A percentile compares a stretch with the other conserved stretches of the same genome.
Evolutionary conservation across 2,888 invertebrate genomes (phyloP).

Genomic region (Apodemia duryi): DNA sequence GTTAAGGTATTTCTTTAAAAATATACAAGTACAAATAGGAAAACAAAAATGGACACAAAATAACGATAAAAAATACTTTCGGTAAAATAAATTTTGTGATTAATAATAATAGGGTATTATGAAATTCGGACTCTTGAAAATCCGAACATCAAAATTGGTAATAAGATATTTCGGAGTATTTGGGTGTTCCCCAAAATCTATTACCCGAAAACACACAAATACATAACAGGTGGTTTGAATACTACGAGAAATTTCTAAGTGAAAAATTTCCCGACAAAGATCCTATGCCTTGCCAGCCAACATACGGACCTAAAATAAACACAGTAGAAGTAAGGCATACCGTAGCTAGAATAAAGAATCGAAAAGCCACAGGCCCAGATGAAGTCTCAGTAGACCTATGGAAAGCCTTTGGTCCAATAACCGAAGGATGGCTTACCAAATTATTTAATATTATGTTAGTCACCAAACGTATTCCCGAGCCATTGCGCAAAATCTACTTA

Average conservation of each 20-base stretch:
- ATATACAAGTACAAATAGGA: too few relatives aligned
- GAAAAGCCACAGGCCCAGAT: too few relatives aligned
- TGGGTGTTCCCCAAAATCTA: not conserved
- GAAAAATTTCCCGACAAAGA: slow-evolving; percentile 17
- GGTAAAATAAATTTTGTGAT: too few relatives aligned
- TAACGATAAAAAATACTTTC: too few relatives aligned
- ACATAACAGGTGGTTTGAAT: slow-evolving; percentile 13
- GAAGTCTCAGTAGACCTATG: slow-evolving; percentile 14
- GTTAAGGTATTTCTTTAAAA: too few relatives aligned
- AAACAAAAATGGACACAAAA: too few relatives aligned
- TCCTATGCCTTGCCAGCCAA: not conserved
- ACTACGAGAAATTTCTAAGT: slow-evolving; percentile 16
- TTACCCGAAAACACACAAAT: slow-evolving; percentile 4
- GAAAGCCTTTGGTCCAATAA: slow-evolving; percentile 7
- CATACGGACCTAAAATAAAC: slow-evolving; percentile 10
- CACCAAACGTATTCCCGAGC: slow-evolving; percentile 1
- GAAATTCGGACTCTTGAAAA: too few relatives aligned
- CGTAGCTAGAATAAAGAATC: too few relatives aligned
- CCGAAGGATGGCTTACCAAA: slow-evolving; percentile 9
- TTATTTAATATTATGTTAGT: slow-evolving; percentile 12
- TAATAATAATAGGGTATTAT: too few relatives aligned
- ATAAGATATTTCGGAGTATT: not conserved
- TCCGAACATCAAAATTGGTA: too few relatives aligned
- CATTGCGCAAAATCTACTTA: slow-evolving; percentile 9
- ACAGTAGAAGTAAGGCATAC: too few relatives aligned